Evolutionary conservation across 2,888 invertebrate species (phyloP), one percentile per base, ranked within the genome.

Genomic region (Ptychoptera contaminata): DNA sequence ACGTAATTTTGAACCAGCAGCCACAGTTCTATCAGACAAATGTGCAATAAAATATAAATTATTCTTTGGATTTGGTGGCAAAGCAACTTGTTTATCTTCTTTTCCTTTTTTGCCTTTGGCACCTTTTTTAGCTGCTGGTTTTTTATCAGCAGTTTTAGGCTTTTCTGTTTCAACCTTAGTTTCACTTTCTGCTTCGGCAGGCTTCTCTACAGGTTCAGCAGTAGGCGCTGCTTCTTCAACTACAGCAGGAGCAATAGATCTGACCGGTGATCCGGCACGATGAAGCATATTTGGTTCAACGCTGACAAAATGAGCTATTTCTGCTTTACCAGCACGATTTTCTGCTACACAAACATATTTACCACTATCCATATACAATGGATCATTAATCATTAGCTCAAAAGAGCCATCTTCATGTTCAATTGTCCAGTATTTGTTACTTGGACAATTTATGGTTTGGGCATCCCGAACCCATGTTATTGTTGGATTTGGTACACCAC

Each of bases 401-500:
- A 82, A 80, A 16, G 82, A 74, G 5, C 85, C 84, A 53, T 86
- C 84, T 3, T 79, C 78, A 37, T 79, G 69, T 55, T 82, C 79
- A 48, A 72, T 74, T 36, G 77, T 75, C 52, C 76, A 72, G 58
- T 74, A 79, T 47, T 80, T 75, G 23, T 23, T 23, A 2, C 76
- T 73, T 42, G 71, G 71, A 12, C 69, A 67, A 14, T 63, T 61
- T 11, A 85, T 61, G 15, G 72, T 67, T 30, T 67, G 67, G 1
- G 82, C 81, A 58, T 87, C 82, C 59, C 78, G 83, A 34, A 74
- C 75, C 88, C 88, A 88, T 37, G 75, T 72, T 4, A 85, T 67
- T 15, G 70, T 67, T 6, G 84, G 78, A 39, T 82, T 82, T 0
- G 78, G 75, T 53, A 80, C 72, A 10, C 82, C 81, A 35, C 86